Percentiles rank a stretch among this genome's conserved stretches.
Conservation (phyloP, 2,797 vertebrate genomes). For the Sebastes nivosus region DNA sequence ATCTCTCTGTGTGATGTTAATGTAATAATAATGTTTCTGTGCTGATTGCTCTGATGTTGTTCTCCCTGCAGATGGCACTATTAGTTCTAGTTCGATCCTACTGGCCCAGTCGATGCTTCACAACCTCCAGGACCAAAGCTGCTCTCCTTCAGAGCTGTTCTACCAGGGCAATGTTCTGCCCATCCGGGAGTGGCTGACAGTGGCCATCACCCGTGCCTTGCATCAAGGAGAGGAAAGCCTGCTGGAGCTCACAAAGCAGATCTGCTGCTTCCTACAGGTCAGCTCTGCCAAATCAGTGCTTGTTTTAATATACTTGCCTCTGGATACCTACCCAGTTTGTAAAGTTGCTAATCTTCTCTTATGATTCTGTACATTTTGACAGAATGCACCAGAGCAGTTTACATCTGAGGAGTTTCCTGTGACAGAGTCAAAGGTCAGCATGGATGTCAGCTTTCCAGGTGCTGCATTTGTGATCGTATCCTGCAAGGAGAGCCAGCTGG, state of each 20-base stretch:
- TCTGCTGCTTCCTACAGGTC: slow-evolving; percentile 97
- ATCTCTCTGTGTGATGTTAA: neutral
- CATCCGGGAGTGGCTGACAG: slow-evolving; percentile 93
- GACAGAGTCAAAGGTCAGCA: slow-evolving; percentile 95
- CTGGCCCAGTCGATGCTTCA: slow-evolving; percentile 95
- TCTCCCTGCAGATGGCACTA: slow-evolving; percentile 89
- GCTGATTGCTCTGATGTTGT: neutral
- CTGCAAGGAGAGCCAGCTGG: slow-evolving; percentile 96
- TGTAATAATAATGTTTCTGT: neutral
- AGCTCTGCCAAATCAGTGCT: neutral
- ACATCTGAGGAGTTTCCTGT: slow-evolving; percentile 96
- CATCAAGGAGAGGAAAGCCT: slow-evolving; percentile 98
- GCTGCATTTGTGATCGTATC: slow-evolving; percentile 95
- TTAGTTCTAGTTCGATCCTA: slow-evolving; percentile 94
- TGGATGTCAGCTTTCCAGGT: slow-evolving; percentile 97
- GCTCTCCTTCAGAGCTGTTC: slow-evolving; percentile 95
- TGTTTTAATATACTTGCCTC: neutral
- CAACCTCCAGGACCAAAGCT: slow-evolving; percentile 92
- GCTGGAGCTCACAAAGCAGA: slow-evolving; percentile 94
- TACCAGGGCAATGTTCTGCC: slow-evolving; percentile 94
- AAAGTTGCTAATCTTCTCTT: neutral
- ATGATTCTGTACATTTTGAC: neutral
- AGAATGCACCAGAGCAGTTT: slow-evolving; percentile 96
- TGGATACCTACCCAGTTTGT: neutral
- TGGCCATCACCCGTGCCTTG: slow-evolving; percentile 94